Evolutionary conservation across 2,113 vertebrate genomes (phyloP).

Genomic region (Xenopus borealis): DNA sequence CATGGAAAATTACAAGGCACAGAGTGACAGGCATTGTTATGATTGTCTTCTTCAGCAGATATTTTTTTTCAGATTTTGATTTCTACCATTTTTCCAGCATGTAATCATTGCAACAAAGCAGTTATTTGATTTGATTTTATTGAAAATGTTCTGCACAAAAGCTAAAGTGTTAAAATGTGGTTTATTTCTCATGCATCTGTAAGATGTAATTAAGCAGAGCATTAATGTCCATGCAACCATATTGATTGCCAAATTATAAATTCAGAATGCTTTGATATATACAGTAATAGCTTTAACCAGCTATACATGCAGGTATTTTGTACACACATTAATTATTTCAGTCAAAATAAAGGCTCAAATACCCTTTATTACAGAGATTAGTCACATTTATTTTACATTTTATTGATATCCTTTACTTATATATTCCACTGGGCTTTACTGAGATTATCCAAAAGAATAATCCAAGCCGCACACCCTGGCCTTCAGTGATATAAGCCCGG

Average conservation of each 20-base stretch:
- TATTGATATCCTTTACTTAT: neutral
- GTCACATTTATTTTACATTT: neutral
- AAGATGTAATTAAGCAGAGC: neutral
- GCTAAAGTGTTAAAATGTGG: conserved; percentile 26
- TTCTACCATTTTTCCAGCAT: conserved; percentile 34
- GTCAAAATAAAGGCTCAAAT: neutral
- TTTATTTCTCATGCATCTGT: conserved; percentile 18
- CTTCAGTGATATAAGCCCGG: neutral
- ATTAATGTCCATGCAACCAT: conserved; percentile 6
- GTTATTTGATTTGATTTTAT: conserved; percentile 39
- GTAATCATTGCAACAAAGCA: conserved; percentile 43
- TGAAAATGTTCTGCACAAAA: conserved; percentile 40
- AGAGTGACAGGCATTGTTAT: conserved; percentile 48
- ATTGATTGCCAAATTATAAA: neutral
- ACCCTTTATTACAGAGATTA: neutral
- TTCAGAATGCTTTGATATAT: neutral
- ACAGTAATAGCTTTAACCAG: neutral
- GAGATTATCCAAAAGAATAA: conserved; percentile 12
- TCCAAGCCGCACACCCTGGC: neutral
- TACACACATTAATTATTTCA: neutral
- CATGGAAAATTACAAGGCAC: conserved; percentile 45
- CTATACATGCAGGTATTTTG: neutral
- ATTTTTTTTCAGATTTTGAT: conserved; percentile 6
- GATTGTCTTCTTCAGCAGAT: conserved; percentile 24
- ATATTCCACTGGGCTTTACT: neutral